These are phyloP conservation scores for Poecilobothrus nobilitatus DNA, from an alignment of 2,888 invertebrate species.

Conservation along the genomic window DNA sequence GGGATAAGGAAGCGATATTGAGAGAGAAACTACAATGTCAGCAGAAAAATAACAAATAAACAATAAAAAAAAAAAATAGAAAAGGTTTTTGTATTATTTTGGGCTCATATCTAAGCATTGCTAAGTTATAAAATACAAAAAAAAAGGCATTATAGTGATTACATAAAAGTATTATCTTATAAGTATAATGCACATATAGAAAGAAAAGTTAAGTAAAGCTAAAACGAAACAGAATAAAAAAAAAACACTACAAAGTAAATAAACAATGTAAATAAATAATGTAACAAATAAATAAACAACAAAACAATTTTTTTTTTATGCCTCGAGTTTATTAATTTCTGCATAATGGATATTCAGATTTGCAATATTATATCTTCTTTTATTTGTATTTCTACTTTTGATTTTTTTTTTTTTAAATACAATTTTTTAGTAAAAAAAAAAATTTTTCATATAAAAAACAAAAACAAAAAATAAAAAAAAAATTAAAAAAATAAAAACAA, in stretches of 20 bases:
- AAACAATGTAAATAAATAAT: background rate
- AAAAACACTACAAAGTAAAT: background rate
- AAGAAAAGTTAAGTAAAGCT: too few species aligned
- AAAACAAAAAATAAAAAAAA: too few species aligned
- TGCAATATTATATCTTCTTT: constrained; percentile 2
- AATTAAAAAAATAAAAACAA: too few species aligned
- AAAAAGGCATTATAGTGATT: background rate
- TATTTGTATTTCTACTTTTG: background rate
- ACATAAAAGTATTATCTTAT: background rate
- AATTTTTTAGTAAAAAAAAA: too few species aligned
- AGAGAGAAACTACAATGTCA: background rate
- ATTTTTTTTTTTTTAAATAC: constrained; percentile 2
- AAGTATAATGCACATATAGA: background rate
- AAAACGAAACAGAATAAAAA: background rate
- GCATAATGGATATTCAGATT: constrained; percentile 22
- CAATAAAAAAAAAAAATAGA: too few species aligned
- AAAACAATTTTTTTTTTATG: background rate
- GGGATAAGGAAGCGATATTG: too few species aligned
- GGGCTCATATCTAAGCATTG: too few species aligned
- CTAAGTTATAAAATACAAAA: background rate
- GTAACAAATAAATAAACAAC: background rate
- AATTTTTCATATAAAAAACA: background rate
- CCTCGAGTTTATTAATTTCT: constrained; percentile 28
- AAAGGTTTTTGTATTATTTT: too few species aligned
- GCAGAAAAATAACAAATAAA: background rate